Base-by-base conservation (phyloP, 2,797 vertebrate species). In the Sciaenops ocellatus region DNA sequence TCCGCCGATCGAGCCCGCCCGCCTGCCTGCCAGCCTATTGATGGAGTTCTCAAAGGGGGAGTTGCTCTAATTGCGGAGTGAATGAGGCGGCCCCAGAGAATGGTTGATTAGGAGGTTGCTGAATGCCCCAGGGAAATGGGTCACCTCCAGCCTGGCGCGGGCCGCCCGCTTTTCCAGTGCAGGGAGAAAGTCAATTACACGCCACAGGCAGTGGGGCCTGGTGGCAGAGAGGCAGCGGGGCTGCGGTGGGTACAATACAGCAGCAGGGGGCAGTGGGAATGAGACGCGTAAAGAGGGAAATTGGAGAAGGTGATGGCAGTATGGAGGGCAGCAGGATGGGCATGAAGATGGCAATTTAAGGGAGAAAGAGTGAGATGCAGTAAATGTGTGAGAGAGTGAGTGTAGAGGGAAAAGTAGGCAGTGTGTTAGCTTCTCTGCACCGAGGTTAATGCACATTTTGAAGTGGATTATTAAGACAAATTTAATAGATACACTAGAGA, bases 41-140 rank as follows among this genome's bases (percentile, higher is more conserved):
- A 94, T 92, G 89, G 89, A 91, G 88, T 87, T 85, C 91, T 94
- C 92, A 93, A 91, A 93, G 86, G 90, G 91, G 86, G 87, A 91
- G 86, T 84, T 86, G 90, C 90, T 94, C 93, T 94, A 94, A 94
- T 94, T 94, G 91, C 76, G 28, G 90, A 90, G 90, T 90, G 94
- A 93, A 93, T 87, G 91, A 93, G 90, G 89, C 85, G 62, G 85
- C 92, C 92, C 91, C 76, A 71, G 93, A 94, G 94, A 94, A 95
- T 87, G 91, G 90, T 89, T 94, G 92, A 94, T 94, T 93, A 94
- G 92, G 90, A 92, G 91, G 91, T 81, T 87, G 93, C 89, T 92
- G 91, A 94, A 94, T 91, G 90, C 95, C 95, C 92, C 92, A 92
- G 94, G 93, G 95, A 95, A 95, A 95, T 95, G 94, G 94, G 94